A percentile compares a stretch with the other conserved stretches of the same genome.
phyloP scores from a whole-genome alignment of 2,888 invertebrate genomes.

The Chrysopilus asiliformis region DNA sequence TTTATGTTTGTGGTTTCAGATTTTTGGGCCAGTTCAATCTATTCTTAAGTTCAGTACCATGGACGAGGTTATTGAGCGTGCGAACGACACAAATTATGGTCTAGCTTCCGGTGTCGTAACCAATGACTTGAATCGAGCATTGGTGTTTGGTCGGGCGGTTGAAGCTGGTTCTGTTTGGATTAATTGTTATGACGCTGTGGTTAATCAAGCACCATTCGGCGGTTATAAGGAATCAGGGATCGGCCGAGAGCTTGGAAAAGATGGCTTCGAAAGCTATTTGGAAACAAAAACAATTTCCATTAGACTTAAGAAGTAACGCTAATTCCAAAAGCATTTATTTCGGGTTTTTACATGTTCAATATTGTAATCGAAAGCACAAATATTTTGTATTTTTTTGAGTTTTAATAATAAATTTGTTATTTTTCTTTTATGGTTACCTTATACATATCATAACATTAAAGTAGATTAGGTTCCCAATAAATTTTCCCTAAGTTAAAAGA shows the following conservation, averaged over 20 bases:
- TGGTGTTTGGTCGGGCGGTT: slow-evolving; percentile 58
- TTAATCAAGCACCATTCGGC: slow-evolving; percentile 69
- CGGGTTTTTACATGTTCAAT: too few relatives aligned
- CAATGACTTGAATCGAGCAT: slow-evolving; percentile 60
- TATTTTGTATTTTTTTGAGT: too few relatives aligned
- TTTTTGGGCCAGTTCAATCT: slow-evolving; percentile 82
- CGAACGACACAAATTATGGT: slow-evolving; percentile 68
- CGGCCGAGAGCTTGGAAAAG: slow-evolving; percentile 72
- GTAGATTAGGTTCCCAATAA: too few relatives aligned
- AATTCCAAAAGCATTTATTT: too few relatives aligned
- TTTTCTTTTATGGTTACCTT: too few relatives aligned
- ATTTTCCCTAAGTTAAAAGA: too few relatives aligned
- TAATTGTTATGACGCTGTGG: slow-evolving; percentile 36
- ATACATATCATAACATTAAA: too few relatives aligned
- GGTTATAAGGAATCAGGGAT: slow-evolving; percentile 79
- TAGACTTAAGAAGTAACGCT: too few relatives aligned
- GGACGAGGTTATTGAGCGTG: slow-evolving; percentile 68
- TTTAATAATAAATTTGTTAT: too few relatives aligned
- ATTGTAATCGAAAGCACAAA: too few relatives aligned
- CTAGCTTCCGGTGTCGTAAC: slow-evolving; percentile 74
- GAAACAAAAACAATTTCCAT: slow-evolving; percentile 67
- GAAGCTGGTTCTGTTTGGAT: slow-evolving; percentile 72
- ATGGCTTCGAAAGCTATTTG: slow-evolving; percentile 61
- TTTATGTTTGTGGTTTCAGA: too few relatives aligned
- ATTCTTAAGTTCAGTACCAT: slow-evolving; percentile 60